Evolutionary conservation across 2,888 invertebrate genomes (phyloP), one percentile per base, ranked within the genome.

Genomic region (Spatulosminthurus flaviceps): DNA sequence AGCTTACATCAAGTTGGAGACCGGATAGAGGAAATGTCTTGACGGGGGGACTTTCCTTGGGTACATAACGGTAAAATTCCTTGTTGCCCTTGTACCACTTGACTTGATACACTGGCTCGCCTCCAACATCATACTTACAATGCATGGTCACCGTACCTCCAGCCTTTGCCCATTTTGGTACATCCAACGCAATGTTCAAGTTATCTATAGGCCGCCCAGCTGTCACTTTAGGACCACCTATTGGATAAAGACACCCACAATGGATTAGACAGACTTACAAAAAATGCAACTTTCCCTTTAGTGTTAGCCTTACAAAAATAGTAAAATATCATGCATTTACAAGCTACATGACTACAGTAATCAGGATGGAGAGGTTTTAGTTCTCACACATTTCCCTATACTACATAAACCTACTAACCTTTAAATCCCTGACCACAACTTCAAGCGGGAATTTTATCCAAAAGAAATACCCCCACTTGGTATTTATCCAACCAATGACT

Each of bases 1-100:
- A 24, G 81, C 84, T 86, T 81, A 85, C 85, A 76, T 85, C 84
- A 69, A 86, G 81, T 29, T 84, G 79, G 24, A 84, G 79, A 21
- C 85, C 84, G 34, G 83, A 78, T 24, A 81, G 78, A 9, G 78
- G 75, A 61, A 86, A 86, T 61, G 80, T 82, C 80, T 85, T 85
- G 41, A 81, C 79, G 21, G 84, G 76, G 34, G 85, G 85, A 0
- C 81, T 79, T 74, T 86, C 86, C 43, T 83, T 83, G 0, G 86
- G 86, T 11, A 84, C 83, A 77, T 81, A 85, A 26, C 75, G 28
- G 81, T 83, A 85, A 79, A 85, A 86, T 74, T 85, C 86, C 29
- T 84, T 81, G 51, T 66, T 80, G 9, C 85, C 85, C 69, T 85
- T 85, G 79, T 85, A 85, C 85, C 85, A 86, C 69, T 85, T 85